Base-by-base conservation (phyloP, 2,888 invertebrate genomes). In the Mellilla xanthometata region DNA sequence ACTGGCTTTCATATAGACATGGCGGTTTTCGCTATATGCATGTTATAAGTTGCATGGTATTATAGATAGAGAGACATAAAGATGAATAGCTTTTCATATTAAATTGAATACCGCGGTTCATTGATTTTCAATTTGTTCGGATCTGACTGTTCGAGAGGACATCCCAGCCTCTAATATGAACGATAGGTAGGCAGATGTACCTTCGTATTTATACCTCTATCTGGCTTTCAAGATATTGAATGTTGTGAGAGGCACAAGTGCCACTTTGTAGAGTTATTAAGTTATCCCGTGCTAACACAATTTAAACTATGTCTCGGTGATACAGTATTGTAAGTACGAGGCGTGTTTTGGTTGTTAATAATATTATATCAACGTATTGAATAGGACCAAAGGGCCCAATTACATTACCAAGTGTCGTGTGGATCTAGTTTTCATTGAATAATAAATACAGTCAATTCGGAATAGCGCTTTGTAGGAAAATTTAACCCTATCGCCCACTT, bases 111-210 rank as follows among this genome's bases (percentile, higher is more conserved):
- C 72, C 72, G 67, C 62, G 78, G 80, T 81, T 82, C 81, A 84
- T 84, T 86, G 84, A 83, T 84, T 87, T 87, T 86, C 85, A 82
- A 85, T 86, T 85, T 82, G 80, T 74, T 77, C 72, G 68, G 67
- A 66, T 66, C 74, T 69, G 69, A 69, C 72, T 68, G 64, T 58
- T 54, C 42, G 62, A 59, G 62, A 65, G 70, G 65, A 63, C 69
- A 62, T 62, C 60, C 59, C 52, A 58, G 62, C 54, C 65, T 67
- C 63, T 64, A 69, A 74, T 66, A 28, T 36, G 28, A 36, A 29
- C 36, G 36, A 36, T 19, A 28, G 27, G 36, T 36, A 71, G 68
- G 65, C 68, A 70, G 73, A 79, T 79, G 75, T 46, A 40, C 22
- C 24, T 41, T 13, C 23, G 8, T 43, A 76, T 77, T 80, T 9